Evolutionary conservation across 1,140 invertebrate genomes (phyloP), one percentile per base, ranked within the genome.

Genomic region (Samia ricini): DNA sequence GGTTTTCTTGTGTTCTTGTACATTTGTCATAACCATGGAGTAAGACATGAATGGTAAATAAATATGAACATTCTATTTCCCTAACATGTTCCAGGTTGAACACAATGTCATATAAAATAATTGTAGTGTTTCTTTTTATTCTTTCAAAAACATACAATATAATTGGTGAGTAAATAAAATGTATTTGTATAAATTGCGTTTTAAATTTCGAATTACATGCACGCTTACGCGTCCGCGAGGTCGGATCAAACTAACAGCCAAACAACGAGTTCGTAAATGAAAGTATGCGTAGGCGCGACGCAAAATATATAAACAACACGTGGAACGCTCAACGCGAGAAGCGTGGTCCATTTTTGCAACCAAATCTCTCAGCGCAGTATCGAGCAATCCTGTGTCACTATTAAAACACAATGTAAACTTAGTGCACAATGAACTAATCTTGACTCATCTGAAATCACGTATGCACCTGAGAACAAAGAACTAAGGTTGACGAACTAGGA

Each of bases 241-340:
- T 56, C 62, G 61, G 65, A 63, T 62, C 57, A 68, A 69, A 72
- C 64, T 64, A 76, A 71, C 71, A 64, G 67, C 66, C 69, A 78
- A 85, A 85, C 79, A 83, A 73, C 68, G 65, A 56, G 55, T 56
- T 70, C 49, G 64, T 61, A 67, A 69, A 74, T 66, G 66, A 69
- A 74, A 73, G 33, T 63, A 59, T 78, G 83, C 79, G 86, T 83
- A 76, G 79, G 81, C 63, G 79, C 64, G 57, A 68, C 59, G 76
- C 85, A 86, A 89, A 80, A 89, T 85, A 89, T 89, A 89, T 83
- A 83, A 88, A 88, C 85, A 89, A 88, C 85, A 89, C 87, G 87
- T 89, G 85, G 81, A 83, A 68, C 23, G 24, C 52, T 60, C 62
- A 64, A 50, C 63, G 23, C 56, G 63, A 61, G 49, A 52, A 71